Conservation (phyloP, 2,797 vertebrate species). For the Taenioides sp. region DNA sequence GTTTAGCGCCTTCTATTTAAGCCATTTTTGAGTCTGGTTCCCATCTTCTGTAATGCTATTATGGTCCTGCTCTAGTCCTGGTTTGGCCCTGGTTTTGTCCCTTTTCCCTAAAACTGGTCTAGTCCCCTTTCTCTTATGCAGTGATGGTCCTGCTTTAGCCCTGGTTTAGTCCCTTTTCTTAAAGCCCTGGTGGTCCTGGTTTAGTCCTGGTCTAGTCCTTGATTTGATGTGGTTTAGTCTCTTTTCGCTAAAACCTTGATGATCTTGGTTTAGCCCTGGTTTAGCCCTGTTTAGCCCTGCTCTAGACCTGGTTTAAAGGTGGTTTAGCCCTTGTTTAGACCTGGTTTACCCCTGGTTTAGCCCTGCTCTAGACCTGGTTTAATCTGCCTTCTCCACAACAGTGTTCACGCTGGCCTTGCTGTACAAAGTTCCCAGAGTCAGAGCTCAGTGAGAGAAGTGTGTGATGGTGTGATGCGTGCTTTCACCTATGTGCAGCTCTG, state of each 20-base stretch:
- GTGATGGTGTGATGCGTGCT: slow-evolving; percentile 29
- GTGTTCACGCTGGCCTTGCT: background rate
- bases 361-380: background rate
- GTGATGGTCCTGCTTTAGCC: background rate
- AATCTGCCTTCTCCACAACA: no score
- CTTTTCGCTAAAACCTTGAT: no score
- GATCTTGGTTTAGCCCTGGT: background rate
- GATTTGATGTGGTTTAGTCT: background rate
- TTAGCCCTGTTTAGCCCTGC: background rate
- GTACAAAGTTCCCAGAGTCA: slow-evolving; percentile 16
- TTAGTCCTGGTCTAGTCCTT: background rate
- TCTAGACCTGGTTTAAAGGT: background rate
- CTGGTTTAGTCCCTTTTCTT: background rate
- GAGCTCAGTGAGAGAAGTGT: slow-evolving; percentile 9
- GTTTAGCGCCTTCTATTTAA: background rate
- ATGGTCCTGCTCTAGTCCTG: background rate
- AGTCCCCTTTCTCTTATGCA: background rate
- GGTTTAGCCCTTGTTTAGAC: background rate
- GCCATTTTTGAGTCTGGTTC: no score
- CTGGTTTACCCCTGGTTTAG: background rate
- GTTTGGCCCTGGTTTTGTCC: background rate
- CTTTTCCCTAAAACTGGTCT: background rate
- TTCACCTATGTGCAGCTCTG: slow-evolving; percentile 94
- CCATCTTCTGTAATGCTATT: no score
- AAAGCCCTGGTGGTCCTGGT: background rate